Base-by-base conservation (phyloP, 2,888 invertebrate species). In the Hypsopygia costalis region DNA sequence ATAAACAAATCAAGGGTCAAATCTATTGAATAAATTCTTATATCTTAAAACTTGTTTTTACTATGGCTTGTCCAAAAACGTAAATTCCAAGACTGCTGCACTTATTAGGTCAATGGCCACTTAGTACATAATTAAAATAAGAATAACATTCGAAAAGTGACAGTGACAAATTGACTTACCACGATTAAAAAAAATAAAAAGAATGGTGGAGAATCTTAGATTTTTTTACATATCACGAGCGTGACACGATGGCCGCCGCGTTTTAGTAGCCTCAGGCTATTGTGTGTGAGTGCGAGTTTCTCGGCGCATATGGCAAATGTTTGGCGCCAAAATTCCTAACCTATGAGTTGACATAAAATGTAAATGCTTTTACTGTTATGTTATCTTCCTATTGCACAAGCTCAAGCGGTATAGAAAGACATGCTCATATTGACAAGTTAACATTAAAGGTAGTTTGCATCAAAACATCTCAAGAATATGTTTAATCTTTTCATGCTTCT, bases 281-380 rank as follows among this genome's bases (percentile, higher is more conserved):
- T 49, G 47, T 66, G 62, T 66, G 51, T 52, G 65, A 61, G 62
- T 65, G 21, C 11, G 28, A 36, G 85, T 85, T 83, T 85, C 83
- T 69, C 81, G 51, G 47, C 53, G 53, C 52, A 62, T 61, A 61
- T 60, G 46, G 46, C 41, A 45, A 51, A 47, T 49, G 47, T 64
- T 71, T 72, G 85, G 83, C 83, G 83, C 82, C 81, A 80, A 82
- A 82, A 82, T 77, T 80, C 80, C 67, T 71, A 68, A 66, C 65
- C 62, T 67, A 55, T 63, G 51, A 74, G 65, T 68, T 58, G 59
- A 68, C 60, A 25, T 25, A 2, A 16, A 32, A 20, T 16, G 40
- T 52, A 49, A 42, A 43, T 30, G 41, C 41, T 55, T 59, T 58
- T 50, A 49, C 54, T 46, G 29, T 39, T 40, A 52, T 46, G 29